Evolutionary conservation across 2,113 vertebrate genomes (phyloP).

Genomic region (Ailuropoda melanoleuca): DNA sequence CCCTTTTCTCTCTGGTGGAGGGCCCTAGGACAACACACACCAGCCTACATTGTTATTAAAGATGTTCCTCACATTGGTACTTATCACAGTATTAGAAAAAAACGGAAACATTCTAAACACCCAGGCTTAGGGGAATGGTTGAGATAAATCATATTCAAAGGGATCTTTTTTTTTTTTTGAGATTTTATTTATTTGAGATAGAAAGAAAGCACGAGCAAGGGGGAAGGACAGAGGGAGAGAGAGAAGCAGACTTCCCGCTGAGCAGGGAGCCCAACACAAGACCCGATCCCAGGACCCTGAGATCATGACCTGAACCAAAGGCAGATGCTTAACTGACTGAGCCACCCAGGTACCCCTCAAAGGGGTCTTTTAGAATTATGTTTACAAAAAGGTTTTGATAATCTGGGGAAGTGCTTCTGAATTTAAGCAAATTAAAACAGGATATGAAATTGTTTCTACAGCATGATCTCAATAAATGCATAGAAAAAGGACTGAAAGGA

Average conservation of each 20-base stretch:
- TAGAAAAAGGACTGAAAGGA: slow-evolving; percentile 4
- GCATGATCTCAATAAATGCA: neutral
- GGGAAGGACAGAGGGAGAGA: too few relatives aligned
- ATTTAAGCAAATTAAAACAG: neutral
- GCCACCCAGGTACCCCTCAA: neutral
- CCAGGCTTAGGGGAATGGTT: neutral
- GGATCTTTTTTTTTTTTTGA: neutral
- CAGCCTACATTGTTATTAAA: neutral
- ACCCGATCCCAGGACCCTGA: neutral
- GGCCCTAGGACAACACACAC: neutral
- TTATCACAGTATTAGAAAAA: neutral
- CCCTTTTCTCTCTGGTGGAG: neutral
- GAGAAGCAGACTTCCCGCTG: too few relatives aligned
- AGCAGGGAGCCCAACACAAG: neutral
- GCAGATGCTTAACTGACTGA: neutral
- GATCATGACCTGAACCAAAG: neutral
- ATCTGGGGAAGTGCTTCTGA: slow-evolving; percentile 11
- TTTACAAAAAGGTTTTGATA: neutral
- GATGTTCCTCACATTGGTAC: neutral
- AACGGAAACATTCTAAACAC: neutral
- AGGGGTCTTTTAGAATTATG: neutral
- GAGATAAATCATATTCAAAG: neutral
- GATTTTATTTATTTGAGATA: too few relatives aligned
- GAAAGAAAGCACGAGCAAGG: too few relatives aligned
- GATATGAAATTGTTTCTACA: neutral